These are phyloP conservation scores for Drosophila sturtevanti DNA, from an alignment of 1,140 invertebrate genomes.

Conservation along the genomic window DNA sequence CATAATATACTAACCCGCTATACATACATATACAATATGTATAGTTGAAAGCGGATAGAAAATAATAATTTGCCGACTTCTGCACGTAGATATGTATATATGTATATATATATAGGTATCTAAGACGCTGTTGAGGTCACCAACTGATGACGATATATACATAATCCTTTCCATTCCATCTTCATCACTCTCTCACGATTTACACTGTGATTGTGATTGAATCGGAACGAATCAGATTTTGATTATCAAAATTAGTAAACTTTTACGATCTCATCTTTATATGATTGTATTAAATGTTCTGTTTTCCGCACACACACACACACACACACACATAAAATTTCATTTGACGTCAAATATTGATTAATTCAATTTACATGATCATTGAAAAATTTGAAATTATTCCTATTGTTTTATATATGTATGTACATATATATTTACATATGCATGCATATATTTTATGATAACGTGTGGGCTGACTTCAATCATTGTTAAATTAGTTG, in stretches of 20 bases:
- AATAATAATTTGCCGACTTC: slow-evolving; percentile 17
- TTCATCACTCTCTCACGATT: neutral
- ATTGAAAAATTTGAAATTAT: slow-evolving; percentile 42
- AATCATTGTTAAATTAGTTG: neutral
- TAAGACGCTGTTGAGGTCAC: neutral
- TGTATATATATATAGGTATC: too few relatives aligned
- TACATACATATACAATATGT: slow-evolving; percentile 2
- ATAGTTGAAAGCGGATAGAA: slow-evolving; percentile 1
- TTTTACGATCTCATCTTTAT: slow-evolving; percentile 30
- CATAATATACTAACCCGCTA: slow-evolving; percentile 25
- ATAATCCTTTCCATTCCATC: slow-evolving; percentile 26
- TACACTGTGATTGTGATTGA: neutral
- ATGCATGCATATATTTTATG: neutral
- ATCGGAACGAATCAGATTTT: slow-evolving; percentile 29
- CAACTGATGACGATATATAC: neutral
- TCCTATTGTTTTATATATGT: slow-evolving; percentile 6
- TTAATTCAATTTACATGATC: slow-evolving; percentile 68
- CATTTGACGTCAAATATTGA: slow-evolving; percentile 65
- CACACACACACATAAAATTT: slow-evolving; percentile 12
- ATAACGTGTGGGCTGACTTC: slow-evolving; percentile 6
- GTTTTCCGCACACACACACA: slow-evolving; percentile 54
- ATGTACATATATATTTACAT: too few relatives aligned
- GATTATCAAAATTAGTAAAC: slow-evolving; percentile 59
- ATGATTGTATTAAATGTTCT: slow-evolving; percentile 74
- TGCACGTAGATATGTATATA: slow-evolving; percentile 29